Percentiles rank a stretch among this genome's conserved stretches.
These are phyloP conservation scores for Apocrypta bakeri DNA, from an alignment of 1,140 invertebrate species.

Conservation along the genomic window DNA sequence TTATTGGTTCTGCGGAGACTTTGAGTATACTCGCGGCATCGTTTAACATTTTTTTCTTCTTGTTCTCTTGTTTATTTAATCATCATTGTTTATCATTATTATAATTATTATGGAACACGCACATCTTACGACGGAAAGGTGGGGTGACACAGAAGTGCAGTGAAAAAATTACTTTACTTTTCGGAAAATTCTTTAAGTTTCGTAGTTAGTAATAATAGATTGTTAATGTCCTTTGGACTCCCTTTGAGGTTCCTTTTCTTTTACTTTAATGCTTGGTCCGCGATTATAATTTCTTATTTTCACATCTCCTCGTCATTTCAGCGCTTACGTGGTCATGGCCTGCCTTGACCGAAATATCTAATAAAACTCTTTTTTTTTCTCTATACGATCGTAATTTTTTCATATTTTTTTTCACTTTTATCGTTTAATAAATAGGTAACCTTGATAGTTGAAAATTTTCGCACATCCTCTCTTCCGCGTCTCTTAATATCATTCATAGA, in stretches of 20 bases:
- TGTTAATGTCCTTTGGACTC: constrained; percentile 44
- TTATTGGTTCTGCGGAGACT: constrained; percentile 24
- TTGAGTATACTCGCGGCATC: constrained; percentile 33
- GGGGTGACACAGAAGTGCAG: background rate
- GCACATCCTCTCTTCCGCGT: background rate
- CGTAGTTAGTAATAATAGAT: constrained; percentile 7
- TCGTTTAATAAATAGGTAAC: constrained; percentile 49
- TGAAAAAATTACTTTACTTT: constrained; percentile 8
- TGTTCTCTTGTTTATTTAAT: background rate
- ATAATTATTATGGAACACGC: constrained; percentile 22
- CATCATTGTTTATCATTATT: constrained; percentile 23
- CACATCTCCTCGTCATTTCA: background rate
- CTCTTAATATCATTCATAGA: constrained; percentile 25
- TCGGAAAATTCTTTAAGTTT: constrained; percentile 19
- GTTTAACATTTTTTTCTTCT: background rate
- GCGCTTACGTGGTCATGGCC: constrained; percentile 42
- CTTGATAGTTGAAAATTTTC: constrained; percentile 34
- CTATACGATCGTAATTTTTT: constrained; percentile 9
- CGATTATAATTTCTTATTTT: constrained; percentile 11
- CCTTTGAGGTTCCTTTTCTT: constrained; percentile 9
- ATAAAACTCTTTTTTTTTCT: constrained; percentile 37
- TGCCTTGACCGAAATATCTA: constrained; percentile 39
- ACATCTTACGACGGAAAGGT: too few species aligned
- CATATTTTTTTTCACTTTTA: constrained; percentile 24
- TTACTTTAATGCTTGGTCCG: constrained; percentile 40